Conservation (phyloP, 2,797 vertebrate species). For the Myotis vivesi region DNA sequence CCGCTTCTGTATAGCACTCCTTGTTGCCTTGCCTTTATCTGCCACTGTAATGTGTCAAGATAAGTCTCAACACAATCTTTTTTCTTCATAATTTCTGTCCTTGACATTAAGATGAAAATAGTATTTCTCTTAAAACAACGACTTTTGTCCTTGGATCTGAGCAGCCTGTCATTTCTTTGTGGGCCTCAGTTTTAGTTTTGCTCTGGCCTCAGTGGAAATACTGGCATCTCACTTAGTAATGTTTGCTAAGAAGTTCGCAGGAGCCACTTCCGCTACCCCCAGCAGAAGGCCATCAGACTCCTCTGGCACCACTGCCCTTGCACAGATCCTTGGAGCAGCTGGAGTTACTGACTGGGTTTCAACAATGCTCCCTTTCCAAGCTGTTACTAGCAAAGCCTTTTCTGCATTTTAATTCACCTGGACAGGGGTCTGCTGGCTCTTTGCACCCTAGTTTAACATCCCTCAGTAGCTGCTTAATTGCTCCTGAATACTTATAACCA, state of each 20-base stretch:
- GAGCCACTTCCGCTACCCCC: constrained; percentile 47
- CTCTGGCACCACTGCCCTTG: constrained; percentile 39
- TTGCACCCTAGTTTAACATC: constrained; percentile 36
- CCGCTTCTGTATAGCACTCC: neutral
- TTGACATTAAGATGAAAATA: constrained; percentile 64
- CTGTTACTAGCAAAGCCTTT: constrained; percentile 46
- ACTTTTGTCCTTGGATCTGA: constrained; percentile 47
- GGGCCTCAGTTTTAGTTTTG: constrained; percentile 55
- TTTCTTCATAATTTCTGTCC: constrained; percentile 49
- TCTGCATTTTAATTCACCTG: constrained; percentile 19
- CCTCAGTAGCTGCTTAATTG: constrained; percentile 34
- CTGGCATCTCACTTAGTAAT: constrained; percentile 58
- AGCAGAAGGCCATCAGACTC: constrained; percentile 63
- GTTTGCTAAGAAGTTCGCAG: constrained; percentile 57
- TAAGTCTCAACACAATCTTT: constrained; percentile 58
- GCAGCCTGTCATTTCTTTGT: constrained; percentile 48
- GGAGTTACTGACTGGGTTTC: neutral
- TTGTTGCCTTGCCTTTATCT: constrained; percentile 56
- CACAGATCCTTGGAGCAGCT: constrained; percentile 12
- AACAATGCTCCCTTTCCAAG: neutral
- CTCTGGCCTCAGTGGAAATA: constrained; percentile 41
- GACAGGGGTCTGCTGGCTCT: constrained; percentile 23
- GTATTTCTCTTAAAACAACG: neutral
- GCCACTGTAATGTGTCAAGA: neutral
- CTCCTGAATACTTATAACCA: constrained; percentile 43